phyloP scores from a whole-genome alignment of 2,113 vertebrate genomes.

The Todiramphus saurophagus region DNA sequence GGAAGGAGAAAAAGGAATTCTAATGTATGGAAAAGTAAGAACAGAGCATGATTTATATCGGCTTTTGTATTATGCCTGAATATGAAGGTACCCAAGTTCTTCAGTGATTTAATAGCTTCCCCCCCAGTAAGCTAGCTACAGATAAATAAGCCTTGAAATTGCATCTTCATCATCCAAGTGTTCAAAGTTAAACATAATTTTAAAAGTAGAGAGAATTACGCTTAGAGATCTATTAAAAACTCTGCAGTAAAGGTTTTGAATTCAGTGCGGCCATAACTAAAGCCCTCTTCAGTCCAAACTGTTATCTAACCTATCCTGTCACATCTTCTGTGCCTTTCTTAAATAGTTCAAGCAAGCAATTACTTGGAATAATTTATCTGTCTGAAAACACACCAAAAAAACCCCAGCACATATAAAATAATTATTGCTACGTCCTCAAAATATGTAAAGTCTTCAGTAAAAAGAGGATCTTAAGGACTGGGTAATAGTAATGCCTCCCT shows the following conservation, averaged over 20 bases:
- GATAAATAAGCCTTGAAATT: not conserved
- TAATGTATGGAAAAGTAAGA: not conserved
- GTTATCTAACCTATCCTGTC: not conserved
- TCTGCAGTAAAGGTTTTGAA: not conserved
- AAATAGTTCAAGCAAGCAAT: not conserved
- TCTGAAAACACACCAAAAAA: not conserved
- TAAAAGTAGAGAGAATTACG: not conserved
- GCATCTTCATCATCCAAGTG: no score
- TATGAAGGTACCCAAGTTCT: not conserved
- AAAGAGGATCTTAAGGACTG: not conserved
- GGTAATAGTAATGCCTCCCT: not conserved
- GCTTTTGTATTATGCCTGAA: not conserved
- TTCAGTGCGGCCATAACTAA: not conserved
- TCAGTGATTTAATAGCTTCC: not conserved
- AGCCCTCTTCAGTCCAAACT: not conserved
- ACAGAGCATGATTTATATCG: not conserved
- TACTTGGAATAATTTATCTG: not conserved
- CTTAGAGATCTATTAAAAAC: not conserved
- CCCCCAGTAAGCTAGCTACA: not conserved
- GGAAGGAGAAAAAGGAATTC: not conserved
- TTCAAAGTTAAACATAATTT: not conserved
- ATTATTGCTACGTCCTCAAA: not conserved
- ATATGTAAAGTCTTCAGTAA: not conserved
- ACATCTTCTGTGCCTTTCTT: not conserved
- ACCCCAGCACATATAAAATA: not conserved